Evolutionary conservation across 1,140 invertebrate genomes (phyloP).

Genomic region (Drosophila seguyi): DNA sequence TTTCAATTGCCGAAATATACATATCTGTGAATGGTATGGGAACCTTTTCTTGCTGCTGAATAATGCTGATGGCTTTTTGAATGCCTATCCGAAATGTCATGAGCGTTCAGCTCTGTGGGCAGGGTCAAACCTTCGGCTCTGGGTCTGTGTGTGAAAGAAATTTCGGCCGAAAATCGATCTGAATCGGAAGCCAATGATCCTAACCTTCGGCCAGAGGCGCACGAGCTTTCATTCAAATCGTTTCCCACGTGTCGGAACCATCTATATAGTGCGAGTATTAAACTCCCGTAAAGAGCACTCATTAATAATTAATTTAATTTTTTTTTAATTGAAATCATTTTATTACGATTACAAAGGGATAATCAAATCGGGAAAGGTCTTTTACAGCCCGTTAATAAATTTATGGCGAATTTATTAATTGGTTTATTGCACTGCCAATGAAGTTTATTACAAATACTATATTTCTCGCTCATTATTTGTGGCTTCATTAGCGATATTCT

Average conservation of each 20-base stretch:
- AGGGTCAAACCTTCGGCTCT: constrained; percentile 31
- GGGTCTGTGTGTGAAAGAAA: constrained; percentile 40
- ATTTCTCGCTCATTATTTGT: constrained; percentile 9
- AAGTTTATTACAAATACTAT: constrained; percentile 43
- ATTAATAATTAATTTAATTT: no score
- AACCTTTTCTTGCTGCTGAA: constrained; percentile 32
- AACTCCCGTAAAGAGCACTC: constrained; percentile 5
- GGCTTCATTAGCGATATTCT: constrained; percentile 45
- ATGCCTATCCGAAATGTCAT: constrained; percentile 69
- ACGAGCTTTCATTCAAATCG: constrained; percentile 4
- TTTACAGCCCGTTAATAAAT: constrained; percentile 41
- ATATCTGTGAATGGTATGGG: constrained; percentile 63
- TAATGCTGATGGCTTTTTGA: constrained; percentile 70
- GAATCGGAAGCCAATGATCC: constrained; percentile 28
- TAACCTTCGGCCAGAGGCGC: constrained; percentile 18
- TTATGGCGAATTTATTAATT: constrained; percentile 62
- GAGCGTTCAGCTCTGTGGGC: constrained; percentile 60
- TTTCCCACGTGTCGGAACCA: constrained; percentile 26
- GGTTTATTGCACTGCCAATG: constrained; percentile 66
- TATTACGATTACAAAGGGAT: constrained; percentile 43
- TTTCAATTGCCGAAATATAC: constrained; percentile 65
- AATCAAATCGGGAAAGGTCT: constrained; percentile 41
- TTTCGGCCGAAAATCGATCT: constrained; percentile 32
- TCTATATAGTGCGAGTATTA: constrained; percentile 10
- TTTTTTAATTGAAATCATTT: constrained; percentile 31